Base-by-base conservation (phyloP, 2,888 invertebrate genomes). In the Deilephila porcellus region DNA sequence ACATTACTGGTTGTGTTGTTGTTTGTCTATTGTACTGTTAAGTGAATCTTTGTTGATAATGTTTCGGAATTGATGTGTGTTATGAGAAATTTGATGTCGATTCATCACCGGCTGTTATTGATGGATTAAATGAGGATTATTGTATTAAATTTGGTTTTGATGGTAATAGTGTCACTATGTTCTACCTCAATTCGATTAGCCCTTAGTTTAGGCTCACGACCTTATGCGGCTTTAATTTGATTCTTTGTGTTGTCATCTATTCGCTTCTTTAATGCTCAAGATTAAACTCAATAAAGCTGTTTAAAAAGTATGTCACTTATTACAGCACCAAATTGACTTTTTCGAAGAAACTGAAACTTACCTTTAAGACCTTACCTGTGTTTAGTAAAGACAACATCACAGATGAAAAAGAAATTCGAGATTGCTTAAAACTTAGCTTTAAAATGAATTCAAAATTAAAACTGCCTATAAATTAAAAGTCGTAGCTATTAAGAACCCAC, bases 11-110 rank as follows among this genome's bases (percentile, higher is more conserved):
- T 80, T 83, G 77, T 74, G 79, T 76, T 45, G 45, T 80, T 80
- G 79, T 81, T 82, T 79, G 78, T 83, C 75, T 56, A 77, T 82
- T 83, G 80, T 82, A 80, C 83, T 87, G 84, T 85, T 83, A 82
- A 86, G 83, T 87, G 86, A 85, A 83, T 86, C 81, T 83, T 84
- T 88, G 83, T 85, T 63, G 52, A 60, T 63, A 32, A 17, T 67
- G 67, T 52, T 63, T 72, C 5, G 62, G 29, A 72, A 72, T 56
- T 25, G 20, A 62, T 52, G 37, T 25, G 60, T 20, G 71, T 4
- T 71, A 37, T 25, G 60, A 52, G 37, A 17, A 45, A 67, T 67
- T 52, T 32, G 14, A 53, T 53, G 45, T 14, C 52, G 32, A 63
- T 63, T 62, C 14, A n/a, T 8, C 63, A 20, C 25, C 6, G 11